A percentile compares a stretch with the other conserved stretches of the same genome.
phyloP scores from a whole-genome alignment of 2,797 vertebrate genomes.

The Urophycis tenuis region DNA sequence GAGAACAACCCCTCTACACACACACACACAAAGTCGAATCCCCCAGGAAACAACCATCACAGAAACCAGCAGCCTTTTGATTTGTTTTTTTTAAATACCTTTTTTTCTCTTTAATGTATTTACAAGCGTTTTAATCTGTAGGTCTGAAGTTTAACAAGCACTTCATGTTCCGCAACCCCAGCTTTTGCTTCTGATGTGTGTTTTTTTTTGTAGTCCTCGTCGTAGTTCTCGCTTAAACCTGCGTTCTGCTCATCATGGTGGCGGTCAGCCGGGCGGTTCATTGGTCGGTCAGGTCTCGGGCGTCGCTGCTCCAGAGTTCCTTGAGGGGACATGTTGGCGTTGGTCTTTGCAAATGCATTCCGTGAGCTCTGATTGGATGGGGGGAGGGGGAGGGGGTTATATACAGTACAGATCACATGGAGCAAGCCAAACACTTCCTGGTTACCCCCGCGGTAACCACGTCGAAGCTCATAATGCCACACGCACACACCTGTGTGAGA shows the following conservation, averaged over 20 bases:
- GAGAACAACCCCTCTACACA: not conserved
- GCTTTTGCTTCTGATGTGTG: slow-evolving; percentile 49
- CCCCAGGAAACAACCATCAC: slow-evolving; percentile 39
- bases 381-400: slow-evolving; percentile 30
- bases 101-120: slow-evolving; percentile 88
- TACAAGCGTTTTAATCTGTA: slow-evolving; percentile 94
- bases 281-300: not conserved
- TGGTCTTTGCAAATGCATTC: slow-evolving; percentile 53
- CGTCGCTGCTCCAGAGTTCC: slow-evolving; percentile 41
- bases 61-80: slow-evolving; percentile 22
- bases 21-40: not conserved
- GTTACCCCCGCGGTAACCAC: slow-evolving; percentile 54
- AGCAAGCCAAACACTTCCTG: slow-evolving; percentile 57
- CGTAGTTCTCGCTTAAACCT: slow-evolving; percentile 42
- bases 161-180: slow-evolving; percentile 69
- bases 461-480: not conserved
- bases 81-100: slow-evolving; percentile 62
- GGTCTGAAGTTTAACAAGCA: slow-evolving; percentile 86
- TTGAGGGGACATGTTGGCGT: slow-evolving; percentile 47
- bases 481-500: not conserved
- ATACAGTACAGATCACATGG: slow-evolving; percentile 57
- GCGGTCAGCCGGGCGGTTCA: slow-evolving; percentile 18
- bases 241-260: slow-evolving; percentile 61
- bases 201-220: not conserved
- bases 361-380: slow-evolving; percentile 36